Percentiles rank a stretch among this genome's conserved stretches.
phyloP scores from a whole-genome alignment of 30 jellyfish, hydroid and myxozoan species.

The Aurelia sp. region DNA sequence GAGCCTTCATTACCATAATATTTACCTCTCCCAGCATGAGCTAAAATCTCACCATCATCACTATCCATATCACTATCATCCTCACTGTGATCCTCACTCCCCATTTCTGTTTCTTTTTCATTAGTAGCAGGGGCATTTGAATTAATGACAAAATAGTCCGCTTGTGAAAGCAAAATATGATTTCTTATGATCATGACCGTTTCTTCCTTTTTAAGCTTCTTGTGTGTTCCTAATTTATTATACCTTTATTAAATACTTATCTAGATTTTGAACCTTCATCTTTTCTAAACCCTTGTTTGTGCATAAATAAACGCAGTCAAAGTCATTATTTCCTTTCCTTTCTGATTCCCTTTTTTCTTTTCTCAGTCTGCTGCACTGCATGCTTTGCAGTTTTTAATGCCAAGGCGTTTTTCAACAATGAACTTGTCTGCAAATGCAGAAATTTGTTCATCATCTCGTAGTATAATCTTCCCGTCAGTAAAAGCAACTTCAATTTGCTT shows the following conservation, averaged over 20 bases:
- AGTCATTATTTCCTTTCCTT: conserved; percentile 18
- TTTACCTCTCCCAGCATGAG: background rate
- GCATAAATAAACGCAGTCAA: conserved; percentile 27
- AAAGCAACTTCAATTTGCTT: conserved; percentile 10
- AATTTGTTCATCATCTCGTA: conserved; percentile 10
- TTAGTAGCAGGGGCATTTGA: background rate
- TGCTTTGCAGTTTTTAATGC: conserved; percentile 9
- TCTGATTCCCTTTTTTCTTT: conserved; percentile 19
- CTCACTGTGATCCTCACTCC: background rate
- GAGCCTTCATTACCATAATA: background rate
- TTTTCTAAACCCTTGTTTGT: conserved; percentile 26
- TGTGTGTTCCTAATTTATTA: conserved; percentile 26
- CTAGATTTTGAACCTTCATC: conserved; percentile 27
- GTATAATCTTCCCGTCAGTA: conserved; percentile 1
- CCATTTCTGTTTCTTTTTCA: background rate
- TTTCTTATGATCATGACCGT: conserved; percentile 27
- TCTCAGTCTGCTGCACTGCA: conserved; percentile 7
- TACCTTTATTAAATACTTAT: conserved; percentile 2
- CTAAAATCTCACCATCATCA: background rate
- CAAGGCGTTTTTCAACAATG: conserved; percentile 26
- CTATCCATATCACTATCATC: background rate
- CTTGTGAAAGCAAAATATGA: conserved; percentile 3
- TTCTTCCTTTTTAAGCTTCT: conserved; percentile 29
- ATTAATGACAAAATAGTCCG: background rate
- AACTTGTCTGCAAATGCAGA: conserved; percentile 20